Conservation (phyloP, 2,888 invertebrate species). For the Cheilosia impressa region DNA sequence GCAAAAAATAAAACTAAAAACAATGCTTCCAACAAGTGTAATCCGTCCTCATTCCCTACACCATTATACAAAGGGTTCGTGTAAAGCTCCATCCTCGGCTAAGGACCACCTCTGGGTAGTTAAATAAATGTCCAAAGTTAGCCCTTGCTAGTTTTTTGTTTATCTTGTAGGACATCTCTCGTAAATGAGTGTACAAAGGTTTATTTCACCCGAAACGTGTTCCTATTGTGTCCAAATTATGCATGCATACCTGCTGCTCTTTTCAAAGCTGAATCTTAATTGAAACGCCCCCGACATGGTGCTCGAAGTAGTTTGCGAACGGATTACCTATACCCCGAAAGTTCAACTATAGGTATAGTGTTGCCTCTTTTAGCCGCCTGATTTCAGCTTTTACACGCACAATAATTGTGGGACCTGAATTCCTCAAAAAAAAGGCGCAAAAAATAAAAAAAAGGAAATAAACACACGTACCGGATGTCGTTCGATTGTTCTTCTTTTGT, state of each 20-base stretch:
- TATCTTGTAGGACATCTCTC: slow-evolving; percentile 72
- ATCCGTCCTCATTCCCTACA: too few species aligned
- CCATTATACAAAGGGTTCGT: too few species aligned
- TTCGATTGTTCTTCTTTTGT: slow-evolving; percentile 63
- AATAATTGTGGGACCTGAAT: slow-evolving; percentile 42
- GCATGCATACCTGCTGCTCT: slow-evolving; percentile 58
- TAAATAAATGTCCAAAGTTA: slow-evolving; percentile 68
- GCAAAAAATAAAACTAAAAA: too few species aligned
- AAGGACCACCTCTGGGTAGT: slow-evolving; percentile 1
- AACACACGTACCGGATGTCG: slow-evolving; percentile 67
- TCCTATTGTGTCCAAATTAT: slow-evolving; percentile 62
- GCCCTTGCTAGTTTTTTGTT: slow-evolving; percentile 55
- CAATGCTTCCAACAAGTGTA: too few species aligned
- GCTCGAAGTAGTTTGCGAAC: slow-evolving; percentile 52
- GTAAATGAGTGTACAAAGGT: slow-evolving; percentile 67
- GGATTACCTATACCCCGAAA: slow-evolving; percentile 51
- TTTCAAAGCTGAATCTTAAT: slow-evolving; percentile 52
- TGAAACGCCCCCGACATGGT: slow-evolving; percentile 70
- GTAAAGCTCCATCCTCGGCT: too few species aligned
- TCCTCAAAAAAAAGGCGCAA: slow-evolving; percentile 18
- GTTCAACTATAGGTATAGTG: slow-evolving; percentile 35
- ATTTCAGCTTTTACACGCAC: slow-evolving; percentile 16
- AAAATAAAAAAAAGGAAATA: slow-evolving; percentile 15
- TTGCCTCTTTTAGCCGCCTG: not conserved
- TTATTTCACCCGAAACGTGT: slow-evolving; percentile 46